A percentile compares a stretch with the other conserved stretches of the same genome.
Conservation (phyloP, 2,888 invertebrate genomes). For the Netelia inedita region DNA sequence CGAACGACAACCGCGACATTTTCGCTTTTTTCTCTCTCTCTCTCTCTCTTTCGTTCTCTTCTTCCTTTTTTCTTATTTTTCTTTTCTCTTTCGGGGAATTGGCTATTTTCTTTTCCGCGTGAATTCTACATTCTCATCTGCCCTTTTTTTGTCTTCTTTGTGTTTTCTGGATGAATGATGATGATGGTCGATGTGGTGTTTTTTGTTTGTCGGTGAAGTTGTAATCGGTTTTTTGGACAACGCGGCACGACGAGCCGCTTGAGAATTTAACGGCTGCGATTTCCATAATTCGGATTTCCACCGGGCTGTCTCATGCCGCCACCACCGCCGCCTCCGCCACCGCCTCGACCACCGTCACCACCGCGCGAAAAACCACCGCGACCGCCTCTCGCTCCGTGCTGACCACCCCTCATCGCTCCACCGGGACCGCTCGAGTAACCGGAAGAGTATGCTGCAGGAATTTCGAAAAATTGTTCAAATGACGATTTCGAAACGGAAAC, state of each 20-base stretch:
- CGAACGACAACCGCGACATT: constrained; percentile 30
- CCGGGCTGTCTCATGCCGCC: constrained; percentile 82
- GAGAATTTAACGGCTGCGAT: constrained; percentile 81
- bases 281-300: constrained; percentile 80
- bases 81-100: constrained; percentile 18
- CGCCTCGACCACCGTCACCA: constrained; percentile 80
- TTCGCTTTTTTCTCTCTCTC: constrained; percentile 3
- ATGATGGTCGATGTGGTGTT: constrained; percentile 48
- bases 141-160: constrained; percentile 25
- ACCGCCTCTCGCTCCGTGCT: constrained; percentile 80
- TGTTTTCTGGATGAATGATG: constrained; percentile 59
- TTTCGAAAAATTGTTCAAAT: neutral
- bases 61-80: constrained; percentile 10
- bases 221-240: constrained; percentile 52
- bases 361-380: constrained; percentile 82
- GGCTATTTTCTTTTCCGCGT: constrained; percentile 30
- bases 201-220: constrained; percentile 40
- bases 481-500: too few relatives aligned
- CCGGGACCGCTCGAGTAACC: constrained; percentile 80
- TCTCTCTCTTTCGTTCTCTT: neutral
- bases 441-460: constrained; percentile 59
- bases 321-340: constrained; percentile 78
- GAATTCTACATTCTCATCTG: constrained; percentile 2
- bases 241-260: constrained; percentile 58
- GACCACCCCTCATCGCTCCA: constrained; percentile 82